Percentiles rank a stretch among this genome's conserved stretches.
Conservation (phyloP, 2,113 vertebrate genomes). For the Centropus unirufus region DNA sequence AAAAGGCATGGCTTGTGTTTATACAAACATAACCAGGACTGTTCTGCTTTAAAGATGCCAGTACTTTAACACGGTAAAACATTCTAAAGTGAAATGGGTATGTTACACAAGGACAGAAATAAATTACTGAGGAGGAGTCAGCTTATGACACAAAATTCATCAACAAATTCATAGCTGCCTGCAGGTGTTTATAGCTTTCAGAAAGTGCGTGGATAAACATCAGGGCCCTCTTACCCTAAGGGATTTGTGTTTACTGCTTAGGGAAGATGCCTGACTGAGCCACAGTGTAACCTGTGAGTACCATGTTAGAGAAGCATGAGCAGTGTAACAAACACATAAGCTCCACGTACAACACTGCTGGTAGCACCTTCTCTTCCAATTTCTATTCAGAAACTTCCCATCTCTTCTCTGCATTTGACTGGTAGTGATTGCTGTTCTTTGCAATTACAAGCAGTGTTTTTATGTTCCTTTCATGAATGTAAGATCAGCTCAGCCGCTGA, state of each 20-base stretch:
- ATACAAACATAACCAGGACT: background rate
- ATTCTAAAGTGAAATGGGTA: conserved; percentile 7
- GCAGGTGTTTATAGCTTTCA: background rate
- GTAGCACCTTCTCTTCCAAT: background rate
- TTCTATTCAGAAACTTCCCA: background rate
- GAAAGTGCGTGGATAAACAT: background rate
- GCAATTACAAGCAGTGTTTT: background rate
- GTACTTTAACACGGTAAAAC: background rate
- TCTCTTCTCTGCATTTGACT: background rate
- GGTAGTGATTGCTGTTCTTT: background rate
- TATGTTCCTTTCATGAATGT: background rate
- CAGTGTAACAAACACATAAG: background rate
- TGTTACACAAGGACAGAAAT: background rate
- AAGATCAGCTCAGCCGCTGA: background rate
- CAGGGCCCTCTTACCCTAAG: background rate
- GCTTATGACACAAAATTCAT: background rate
- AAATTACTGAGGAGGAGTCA: background rate
- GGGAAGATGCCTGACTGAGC: background rate
- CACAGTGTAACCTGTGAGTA: background rate
- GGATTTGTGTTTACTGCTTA: background rate
- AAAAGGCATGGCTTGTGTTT: background rate
- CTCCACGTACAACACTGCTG: background rate
- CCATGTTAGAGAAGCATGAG: background rate
- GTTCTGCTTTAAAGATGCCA: background rate
- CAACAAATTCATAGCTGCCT: background rate